Base-by-base conservation (phyloP, 2,113 vertebrate species). In the Etheostoma spectabile region DNA sequence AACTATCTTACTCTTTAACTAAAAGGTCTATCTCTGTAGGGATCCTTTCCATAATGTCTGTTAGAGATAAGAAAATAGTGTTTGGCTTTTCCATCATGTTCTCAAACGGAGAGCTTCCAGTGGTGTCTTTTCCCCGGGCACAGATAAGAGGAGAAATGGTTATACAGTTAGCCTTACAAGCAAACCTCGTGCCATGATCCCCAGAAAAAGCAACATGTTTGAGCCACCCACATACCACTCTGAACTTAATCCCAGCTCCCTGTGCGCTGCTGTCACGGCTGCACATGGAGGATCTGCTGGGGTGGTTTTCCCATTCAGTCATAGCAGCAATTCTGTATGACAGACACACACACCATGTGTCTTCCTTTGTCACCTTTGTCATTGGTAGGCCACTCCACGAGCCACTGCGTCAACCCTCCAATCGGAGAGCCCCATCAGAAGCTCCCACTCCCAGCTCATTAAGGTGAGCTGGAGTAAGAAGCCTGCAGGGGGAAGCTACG, bases 221-320 rank as follows among this genome's bases (percentile, higher is more conserved):
- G 65, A 67, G 63, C n/a, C 82, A 35, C 80, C 86, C 38, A 86
- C 86, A 56, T 53, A 62, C 18, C 65, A 79, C 83, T 84, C 55
- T 93, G 87, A 93, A 90, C 92, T 84, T 85, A 88, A 92, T 94
- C 92, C 88, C 79, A 81, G 68, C 53, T 82, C 79, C 78, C 72
- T 51, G 48, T 15, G 63, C 63, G 16, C 59, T 55, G 74, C 86
- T 79, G 67, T 60, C 68, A 74, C 57, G 22, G 56, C 83, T 75
- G 64, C 74, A 81, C 73, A 87, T 70, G 42, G 74, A 85, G 30
- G 30, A 60, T 73, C 46, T 74, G 55, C 75, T 13, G 35, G 13
- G 24, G 13, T 78, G 74, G 61, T 84, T 77, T 55, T 76, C 48
- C 55, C 65, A 12, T 77, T 88, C 80, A 59, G 66, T 88, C 87